Evolutionary conservation across 2,113 vertebrate genomes (phyloP), one percentile per base, ranked within the genome.

Genomic region (Nannospalax galili): DNA sequence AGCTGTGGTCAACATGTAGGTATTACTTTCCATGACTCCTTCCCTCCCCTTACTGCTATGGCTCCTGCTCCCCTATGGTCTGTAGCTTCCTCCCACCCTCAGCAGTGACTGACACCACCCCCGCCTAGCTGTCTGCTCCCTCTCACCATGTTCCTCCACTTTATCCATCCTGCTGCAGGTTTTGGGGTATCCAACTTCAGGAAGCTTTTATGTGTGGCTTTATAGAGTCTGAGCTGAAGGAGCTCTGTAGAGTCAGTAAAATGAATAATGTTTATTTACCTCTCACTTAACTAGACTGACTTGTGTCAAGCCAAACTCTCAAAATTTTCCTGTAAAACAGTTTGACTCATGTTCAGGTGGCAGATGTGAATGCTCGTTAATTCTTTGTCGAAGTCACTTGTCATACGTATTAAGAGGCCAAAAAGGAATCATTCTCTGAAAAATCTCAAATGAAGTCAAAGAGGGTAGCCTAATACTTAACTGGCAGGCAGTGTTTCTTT

Each of bases 311-410:
- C 56, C 67, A 11, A 40, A 75, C 58, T 64, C 67, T 85, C 10
- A 69, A 42, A 37, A 72, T 17, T 56, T 52, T 78, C 81, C 94
- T 17, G 0, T 32, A 72, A 81, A 64, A 37, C 17, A 35, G 64
- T 16, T n/a, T 1, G 37, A 58, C 30, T 52, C 5, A 32, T 45
- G 17, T 35, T 58, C 45, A 45, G 19, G 12, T 75, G 15, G 52
- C 52, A 17, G 9, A 17, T 79, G 28, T 72, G 1, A 20, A 48
- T 12, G 11, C 26, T 22, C 35, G 4, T 79, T 91, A 40, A 37
- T 64, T 79, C 74, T 88, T 80, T 82, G 32, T 91, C 58, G 74
- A 86, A 26, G 42, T 70, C 37, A 84, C 26, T 40, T 72, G 74
- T 32, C 19, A 0, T 70, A 30, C 62, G 73, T 65, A 60, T 90